Percentiles rank a stretch among this genome's conserved stretches.
These are phyloP conservation scores for Drosophila ercepeae DNA, from an alignment of 1,140 invertebrate species.

Conservation along the genomic window DNA sequence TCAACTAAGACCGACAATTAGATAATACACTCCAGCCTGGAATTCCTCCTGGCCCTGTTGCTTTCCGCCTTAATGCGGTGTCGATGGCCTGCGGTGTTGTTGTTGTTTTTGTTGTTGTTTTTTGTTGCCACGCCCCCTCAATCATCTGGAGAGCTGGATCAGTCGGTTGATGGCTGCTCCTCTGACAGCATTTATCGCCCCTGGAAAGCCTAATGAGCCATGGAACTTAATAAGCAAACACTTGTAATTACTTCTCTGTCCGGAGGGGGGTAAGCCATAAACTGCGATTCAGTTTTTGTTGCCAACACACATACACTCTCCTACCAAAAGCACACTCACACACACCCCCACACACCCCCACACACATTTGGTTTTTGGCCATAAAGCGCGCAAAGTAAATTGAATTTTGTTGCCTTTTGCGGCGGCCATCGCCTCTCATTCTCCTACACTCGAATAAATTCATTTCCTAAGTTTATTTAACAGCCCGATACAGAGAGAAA, in stretches of 20 bases:
- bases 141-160: conserved; percentile 21
- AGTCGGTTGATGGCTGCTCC: conserved; percentile 49
- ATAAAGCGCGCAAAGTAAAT: conserved; percentile 81
- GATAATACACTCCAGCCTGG: conserved; percentile 54
- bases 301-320: background rate
- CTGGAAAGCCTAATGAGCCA: conserved; percentile 70
- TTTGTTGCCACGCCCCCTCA: background rate
- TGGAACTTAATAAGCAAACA: conserved; percentile 81
- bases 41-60: too few relatives aligned
- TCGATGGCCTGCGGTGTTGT: conserved; percentile 41
- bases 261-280: conserved; percentile 6
- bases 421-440: conserved; percentile 35
- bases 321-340: background rate
- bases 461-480: conserved; percentile 7
- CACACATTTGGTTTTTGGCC: conserved; percentile 57
- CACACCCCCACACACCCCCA: conserved; percentile 1
- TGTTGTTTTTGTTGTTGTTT: too few relatives aligned
- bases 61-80: conserved; percentile 31
- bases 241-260: conserved; percentile 74
- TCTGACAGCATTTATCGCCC: conserved; percentile 68
- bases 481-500: background rate
- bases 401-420: conserved; percentile 80
- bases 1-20: conserved; percentile 74
- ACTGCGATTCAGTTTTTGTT: conserved; percentile 7
- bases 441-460: conserved; percentile 18